Conservation (phyloP, 2,888 invertebrate genomes). For the Adineta ricciae region DNA sequence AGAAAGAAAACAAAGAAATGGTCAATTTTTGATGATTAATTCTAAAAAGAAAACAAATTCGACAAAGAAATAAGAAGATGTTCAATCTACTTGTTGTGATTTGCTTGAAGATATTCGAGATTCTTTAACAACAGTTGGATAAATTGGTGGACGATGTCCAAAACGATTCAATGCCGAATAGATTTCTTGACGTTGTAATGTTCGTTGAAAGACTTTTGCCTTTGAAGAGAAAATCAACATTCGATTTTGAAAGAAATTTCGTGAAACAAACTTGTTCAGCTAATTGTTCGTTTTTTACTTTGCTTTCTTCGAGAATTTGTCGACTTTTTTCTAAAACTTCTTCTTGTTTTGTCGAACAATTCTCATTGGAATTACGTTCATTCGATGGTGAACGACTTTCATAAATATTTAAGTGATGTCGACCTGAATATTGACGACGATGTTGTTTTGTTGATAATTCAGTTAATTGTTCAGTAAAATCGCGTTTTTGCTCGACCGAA, state of each 20-base stretch:
- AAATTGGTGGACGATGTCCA: neutral
- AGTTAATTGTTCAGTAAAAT: conserved; percentile 8
- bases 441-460: conserved; percentile 14
- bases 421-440: conserved; percentile 15
- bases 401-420: neutral
- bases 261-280: conserved; percentile 18
- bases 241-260: neutral
- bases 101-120: neutral
- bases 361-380: neutral
- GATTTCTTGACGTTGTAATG: neutral
- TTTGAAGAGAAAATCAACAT: neutral
- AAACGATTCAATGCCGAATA: conserved; percentile 4
- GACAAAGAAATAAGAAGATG: neutral
- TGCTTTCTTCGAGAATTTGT: conserved; percentile 21
- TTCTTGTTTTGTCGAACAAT: neutral
- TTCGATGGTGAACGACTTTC: conserved; percentile 1
- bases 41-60: neutral
- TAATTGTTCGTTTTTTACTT: conserved; percentile 15
- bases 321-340: conserved; percentile 15
- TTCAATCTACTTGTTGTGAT: neutral
- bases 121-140: conserved; percentile 13
- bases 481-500: neutral
- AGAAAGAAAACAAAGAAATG: neutral
- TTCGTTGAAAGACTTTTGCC: conserved; percentile 19
- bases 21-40: neutral